phyloP scores from a whole-genome alignment of 2,113 vertebrate genomes.

The Protobothrops flavoviridis region DNA sequence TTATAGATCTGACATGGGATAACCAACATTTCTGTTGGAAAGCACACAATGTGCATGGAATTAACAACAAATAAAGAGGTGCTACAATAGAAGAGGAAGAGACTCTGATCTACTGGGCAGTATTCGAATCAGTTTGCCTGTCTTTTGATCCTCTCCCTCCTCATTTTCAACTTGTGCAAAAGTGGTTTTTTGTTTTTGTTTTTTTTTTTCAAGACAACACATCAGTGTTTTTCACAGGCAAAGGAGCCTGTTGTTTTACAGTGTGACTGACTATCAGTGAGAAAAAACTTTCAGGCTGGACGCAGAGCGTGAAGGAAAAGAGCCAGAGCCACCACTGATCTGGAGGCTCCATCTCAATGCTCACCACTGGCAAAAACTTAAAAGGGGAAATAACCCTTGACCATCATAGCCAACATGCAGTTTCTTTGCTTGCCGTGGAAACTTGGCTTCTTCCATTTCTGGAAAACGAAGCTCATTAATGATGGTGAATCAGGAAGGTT shows the following conservation, averaged over 20 bases:
- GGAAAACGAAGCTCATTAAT: constrained; percentile 7
- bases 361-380: not conserved
- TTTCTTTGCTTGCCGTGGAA: not conserved
- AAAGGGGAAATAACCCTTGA: constrained; percentile 22
- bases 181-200: not conserved
- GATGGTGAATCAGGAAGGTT: not conserved
- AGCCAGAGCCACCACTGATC: not conserved
- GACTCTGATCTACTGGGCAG: constrained; percentile 4
- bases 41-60: not conserved
- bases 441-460: not conserved
- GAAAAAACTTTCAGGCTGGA: constrained; percentile 2
- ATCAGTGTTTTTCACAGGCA: not conserved
- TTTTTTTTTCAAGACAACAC: not conserved
- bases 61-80: fast-evolving
- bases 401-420: not conserved
- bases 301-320: constrained; percentile 12
- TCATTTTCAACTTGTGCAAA: constrained; percentile 42
- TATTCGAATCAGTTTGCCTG: not conserved
- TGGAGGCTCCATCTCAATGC: not conserved
- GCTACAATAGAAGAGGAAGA: not conserved
- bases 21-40: fast-evolving
- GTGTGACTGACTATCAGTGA: constrained; percentile 8
- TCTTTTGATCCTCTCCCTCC: not conserved
- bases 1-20: not conserved
- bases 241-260: constrained; percentile 13